These are phyloP conservation scores for Drosophila picticornis DNA, from an alignment of 2,888 invertebrate genomes.

Conservation along the genomic window DNA sequence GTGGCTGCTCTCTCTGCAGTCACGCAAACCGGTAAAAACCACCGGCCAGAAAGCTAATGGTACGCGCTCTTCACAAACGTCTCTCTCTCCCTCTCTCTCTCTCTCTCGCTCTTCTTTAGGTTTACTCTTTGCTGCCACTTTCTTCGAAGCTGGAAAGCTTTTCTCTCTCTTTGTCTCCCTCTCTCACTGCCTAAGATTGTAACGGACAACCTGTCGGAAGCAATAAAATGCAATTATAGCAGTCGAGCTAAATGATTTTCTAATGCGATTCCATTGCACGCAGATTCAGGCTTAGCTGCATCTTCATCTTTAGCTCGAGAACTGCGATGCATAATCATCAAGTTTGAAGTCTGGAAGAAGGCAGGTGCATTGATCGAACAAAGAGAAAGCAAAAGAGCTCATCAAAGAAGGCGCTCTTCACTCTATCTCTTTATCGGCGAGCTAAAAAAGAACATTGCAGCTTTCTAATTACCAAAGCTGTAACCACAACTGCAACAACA, in stretches of 20 bases:
- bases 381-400: conserved; percentile 39
- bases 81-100: conserved; percentile 47
- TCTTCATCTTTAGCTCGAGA: conserved; percentile 20
- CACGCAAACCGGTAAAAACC: conserved; percentile 73
- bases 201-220: conserved; percentile 70
- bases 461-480: conserved; percentile 74
- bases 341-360: conserved; percentile 45
- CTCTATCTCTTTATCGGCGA: conserved; percentile 8
- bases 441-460: conserved; percentile 50
- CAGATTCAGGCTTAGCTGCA: conserved; percentile 62
- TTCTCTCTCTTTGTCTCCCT: conserved; percentile 36
- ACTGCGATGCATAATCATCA: conserved; percentile 54
- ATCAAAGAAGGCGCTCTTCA: conserved; percentile 10
- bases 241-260: conserved; percentile 61
- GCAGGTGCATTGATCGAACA: conserved; percentile 61
- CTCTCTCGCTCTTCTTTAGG: conserved; percentile 49
- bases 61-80: conserved; percentile 52
- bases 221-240: conserved; percentile 70
- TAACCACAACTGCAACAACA: conserved; percentile 30
- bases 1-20: conserved; percentile 33
- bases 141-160: conserved; percentile 56
- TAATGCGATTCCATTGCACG: conserved; percentile 64
- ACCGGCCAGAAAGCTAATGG: conserved; percentile 63
- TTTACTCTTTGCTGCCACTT: conserved; percentile 62
- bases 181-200: conserved; percentile 23